phyloP scores from a whole-genome alignment of 2,113 vertebrate genomes.

The Phoenicopterus ruber region DNA sequence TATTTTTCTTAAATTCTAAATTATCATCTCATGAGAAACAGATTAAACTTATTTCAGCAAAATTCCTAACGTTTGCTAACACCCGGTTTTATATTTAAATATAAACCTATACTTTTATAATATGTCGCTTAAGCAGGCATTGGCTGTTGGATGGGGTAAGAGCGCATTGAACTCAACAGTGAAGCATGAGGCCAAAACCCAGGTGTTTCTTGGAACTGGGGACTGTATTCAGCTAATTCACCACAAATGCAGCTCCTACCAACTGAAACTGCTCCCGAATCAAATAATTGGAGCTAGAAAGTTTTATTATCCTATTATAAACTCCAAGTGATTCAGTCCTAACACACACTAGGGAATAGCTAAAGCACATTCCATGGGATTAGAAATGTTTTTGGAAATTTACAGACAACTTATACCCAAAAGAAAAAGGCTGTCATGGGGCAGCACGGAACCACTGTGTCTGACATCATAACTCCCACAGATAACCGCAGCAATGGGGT shows the following conservation, averaged over 20 bases:
- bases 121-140: not conserved
- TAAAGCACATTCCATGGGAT: not conserved
- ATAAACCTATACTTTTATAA: not conserved
- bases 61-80: not conserved
- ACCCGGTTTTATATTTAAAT: not conserved
- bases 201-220: not conserved
- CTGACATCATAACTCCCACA: not conserved
- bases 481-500: accelerated
- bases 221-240: not conserved
- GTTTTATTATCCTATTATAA: not conserved
- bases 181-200: not conserved
- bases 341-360: not conserved
- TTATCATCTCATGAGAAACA: not conserved
- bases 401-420: not conserved
- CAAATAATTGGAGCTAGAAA: not conserved
- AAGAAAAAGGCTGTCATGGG: not conserved
- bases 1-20: not conserved
- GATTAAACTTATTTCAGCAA: not conserved
- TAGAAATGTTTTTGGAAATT: not conserved
- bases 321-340: not conserved
- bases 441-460: not conserved
- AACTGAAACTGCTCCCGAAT: not conserved
- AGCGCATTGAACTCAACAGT: not conserved
- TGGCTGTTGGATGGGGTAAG: not conserved
- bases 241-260: not conserved